A percentile compares a stretch with the other conserved stretches of the same genome.
Conservation (phyloP, 1,140 invertebrate genomes). For the Halictus rubicundus region DNA sequence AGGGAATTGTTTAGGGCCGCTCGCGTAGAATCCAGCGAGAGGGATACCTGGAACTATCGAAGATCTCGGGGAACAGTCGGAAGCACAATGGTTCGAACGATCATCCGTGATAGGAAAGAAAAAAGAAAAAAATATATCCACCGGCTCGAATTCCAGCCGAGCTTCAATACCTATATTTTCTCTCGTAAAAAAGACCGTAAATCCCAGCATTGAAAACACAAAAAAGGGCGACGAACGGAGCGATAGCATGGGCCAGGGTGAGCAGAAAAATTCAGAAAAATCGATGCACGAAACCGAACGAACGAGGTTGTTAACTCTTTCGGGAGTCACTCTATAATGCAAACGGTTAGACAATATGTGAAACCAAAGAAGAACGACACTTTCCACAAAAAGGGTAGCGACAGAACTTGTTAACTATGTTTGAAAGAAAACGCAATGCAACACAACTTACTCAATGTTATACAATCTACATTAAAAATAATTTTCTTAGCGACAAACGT, state of each 20-base stretch:
- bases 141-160: neutral
- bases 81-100: neutral
- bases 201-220: neutral
- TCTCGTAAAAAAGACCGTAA: neutral
- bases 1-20: neutral
- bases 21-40: neutral
- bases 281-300: neutral
- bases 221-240: neutral
- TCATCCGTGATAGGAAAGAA: neutral
- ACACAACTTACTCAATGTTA: no score
- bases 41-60: constrained; percentile 20
- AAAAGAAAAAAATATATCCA: no score
- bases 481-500: no score
- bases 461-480: no score
- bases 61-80: constrained; percentile 2
- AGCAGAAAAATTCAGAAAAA: neutral
- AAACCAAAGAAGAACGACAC: no score
- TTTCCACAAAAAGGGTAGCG: no score
- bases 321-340: neutral
- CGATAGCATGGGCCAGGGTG: no score
- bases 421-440: no score
- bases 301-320: neutral
- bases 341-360: no score
- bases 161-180: neutral
- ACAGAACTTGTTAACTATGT: no score